Evolutionary conservation across 2,113 vertebrate species (phyloP), one percentile per base, ranked within the genome.

Genomic region (Typhlomys cinereus): DNA sequence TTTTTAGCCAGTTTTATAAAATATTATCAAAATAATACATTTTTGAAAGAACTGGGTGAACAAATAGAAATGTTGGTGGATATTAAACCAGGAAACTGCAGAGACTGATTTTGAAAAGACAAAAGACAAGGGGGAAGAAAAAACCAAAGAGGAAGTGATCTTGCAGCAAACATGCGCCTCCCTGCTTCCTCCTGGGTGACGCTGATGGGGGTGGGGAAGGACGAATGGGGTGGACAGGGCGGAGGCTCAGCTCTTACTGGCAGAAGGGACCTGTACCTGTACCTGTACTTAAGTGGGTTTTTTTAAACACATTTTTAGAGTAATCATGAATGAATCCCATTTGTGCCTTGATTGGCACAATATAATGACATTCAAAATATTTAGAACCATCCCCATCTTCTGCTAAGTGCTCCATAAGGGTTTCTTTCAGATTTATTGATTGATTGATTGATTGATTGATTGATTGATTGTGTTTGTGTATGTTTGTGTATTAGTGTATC

Each of bases 51-150:
- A 59, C 0, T 2, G 36, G 4, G 7, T 89, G 59, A 91, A 52
- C 36, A 94, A 88, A 87, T 4, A 39, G 36, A 92, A 89, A 67
- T 80, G 69, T 89, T 80, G 52, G 59, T 90, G 74, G 59, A 41
- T 93, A 88, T 88, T 27, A 71, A 50, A 74, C 39, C 18, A 93
- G 93, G 83, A 97, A 89, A 64, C 9, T 75, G 29, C 20, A 74
- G 75, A 36, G 29, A 7, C 34, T 80, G 44, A 39, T 76, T 80
- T 34, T 85, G 14, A 57, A 93, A 89, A 91, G 71, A 27, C n/a
- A n/a, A n/a, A n/a, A n/a, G n/a, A n/a, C n/a, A n/a, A n/a, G n/a
- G n/a, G n/a, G n/a, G n/a, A n/a, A n/a, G n/a, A n/a, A 62, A 96
- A 74, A 36, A 67, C 17, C 74, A 27, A 57, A 34, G 78, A 62